phyloP scores from a whole-genome alignment of 2,888 invertebrate genomes.

The Pheosia gnoma region DNA sequence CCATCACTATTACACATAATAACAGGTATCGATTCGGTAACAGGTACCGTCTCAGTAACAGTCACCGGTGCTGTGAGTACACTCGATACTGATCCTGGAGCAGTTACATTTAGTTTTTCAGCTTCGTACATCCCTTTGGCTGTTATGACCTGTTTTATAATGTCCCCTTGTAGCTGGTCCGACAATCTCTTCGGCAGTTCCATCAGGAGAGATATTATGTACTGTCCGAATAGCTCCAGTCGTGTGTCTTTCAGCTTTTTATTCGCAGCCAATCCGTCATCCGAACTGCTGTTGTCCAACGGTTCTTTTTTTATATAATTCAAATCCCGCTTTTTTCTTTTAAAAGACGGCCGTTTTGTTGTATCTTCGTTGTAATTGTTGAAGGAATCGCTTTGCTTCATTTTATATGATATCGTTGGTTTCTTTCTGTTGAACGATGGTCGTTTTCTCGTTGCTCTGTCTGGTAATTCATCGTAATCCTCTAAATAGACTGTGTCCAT shows the following conservation, averaged over 20 bases:
- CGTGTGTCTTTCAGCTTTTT: constrained; percentile 17
- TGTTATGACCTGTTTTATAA: constrained; percentile 39
- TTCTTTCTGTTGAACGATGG: not conserved
- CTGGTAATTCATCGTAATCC: constrained; percentile 7
- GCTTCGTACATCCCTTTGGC: constrained; percentile 20
- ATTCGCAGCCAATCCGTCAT: not conserved
- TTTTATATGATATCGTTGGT: not conserved
- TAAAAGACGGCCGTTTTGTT: not conserved
- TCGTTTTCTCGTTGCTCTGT: not conserved
- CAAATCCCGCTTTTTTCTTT: not conserved
- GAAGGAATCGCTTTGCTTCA: not conserved
- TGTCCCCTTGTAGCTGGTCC: constrained; percentile 48
- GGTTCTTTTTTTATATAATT: not conserved
- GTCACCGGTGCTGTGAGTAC: not conserved
- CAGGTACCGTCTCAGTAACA: not conserved
- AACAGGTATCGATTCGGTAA: not conserved
- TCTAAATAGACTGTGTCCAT: constrained; percentile 27
- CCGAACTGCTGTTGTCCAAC: constrained; percentile 5
- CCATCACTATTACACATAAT: not conserved
- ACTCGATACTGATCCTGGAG: not conserved
- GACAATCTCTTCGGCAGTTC: constrained; percentile 48
- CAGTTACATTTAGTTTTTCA: not conserved
- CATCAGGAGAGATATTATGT: constrained; percentile 46
- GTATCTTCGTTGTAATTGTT: not conserved
- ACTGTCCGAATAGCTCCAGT: constrained; percentile 50